Base-by-base conservation (phyloP, 2,888 invertebrate species). In the Lithophane semibrunnea region DNA sequence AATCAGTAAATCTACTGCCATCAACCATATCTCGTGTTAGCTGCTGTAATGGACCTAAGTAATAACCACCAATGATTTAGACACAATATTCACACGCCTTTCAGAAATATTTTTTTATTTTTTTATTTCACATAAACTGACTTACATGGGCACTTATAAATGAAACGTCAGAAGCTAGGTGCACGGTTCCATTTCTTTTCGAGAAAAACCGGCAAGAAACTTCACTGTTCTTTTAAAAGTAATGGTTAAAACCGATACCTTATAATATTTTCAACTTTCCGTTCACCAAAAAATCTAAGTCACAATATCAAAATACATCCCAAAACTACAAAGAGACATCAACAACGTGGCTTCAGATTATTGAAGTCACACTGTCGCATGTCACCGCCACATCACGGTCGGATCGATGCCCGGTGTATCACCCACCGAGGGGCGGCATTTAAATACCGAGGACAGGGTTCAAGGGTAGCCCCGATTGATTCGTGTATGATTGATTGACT, bases 391-490 rank as follows among this genome's bases (percentile, higher is more conserved):
- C 80, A 82, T 79, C 72, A 63, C 16, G 61, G 5, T 3, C 42
- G 63, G 82, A 84, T 87, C 87, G 87, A 87, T 87, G 80, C 60
- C 56, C 61, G 42, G 64, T 60, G 63, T 75, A 75, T 52, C 82
- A 81, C 69, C 67, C 54, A n/a, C 64, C 61, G 69, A 68, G 71
- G 84, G 84, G 80, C 58, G 72, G 77, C 47, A 65, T 84, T 79
- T 68, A 44, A 84, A 67, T 71, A 60, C 75, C 73, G 66, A 84
- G 86, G 82, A 44, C 88, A 72, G 42, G 76, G 86, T 88, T 87
- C 87, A 87, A 87, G 88, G 88, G 56, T 79, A 71, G 29, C 5
- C 7, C 8, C 72, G 61, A 86, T 80, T 82, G 88, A 82, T 86
- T 86, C 73, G 49, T 54, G 63, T 77, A 72, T 82, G 83, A 83